Conservation (phyloP, 2,888 invertebrate genomes). For the Julus scanicus region DNA sequence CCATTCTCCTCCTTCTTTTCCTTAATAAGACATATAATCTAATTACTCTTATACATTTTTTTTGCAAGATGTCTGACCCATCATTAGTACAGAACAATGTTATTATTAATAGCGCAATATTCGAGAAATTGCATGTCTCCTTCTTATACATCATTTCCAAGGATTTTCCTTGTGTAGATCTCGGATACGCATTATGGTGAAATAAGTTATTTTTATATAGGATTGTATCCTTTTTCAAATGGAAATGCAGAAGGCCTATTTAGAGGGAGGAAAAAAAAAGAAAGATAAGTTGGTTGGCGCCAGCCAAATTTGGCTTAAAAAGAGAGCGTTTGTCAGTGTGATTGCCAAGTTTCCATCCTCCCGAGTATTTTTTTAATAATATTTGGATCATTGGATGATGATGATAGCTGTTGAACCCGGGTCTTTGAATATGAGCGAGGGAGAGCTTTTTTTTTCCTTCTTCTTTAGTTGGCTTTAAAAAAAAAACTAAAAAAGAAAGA, state of each 20-base stretch:
- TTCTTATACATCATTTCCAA: not conserved
- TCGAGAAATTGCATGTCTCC: not conserved
- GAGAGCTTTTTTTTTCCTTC: not conserved
- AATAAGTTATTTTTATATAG: not conserved
- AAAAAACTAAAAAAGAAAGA: not conserved
- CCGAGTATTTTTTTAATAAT: slow-evolving; percentile 1
- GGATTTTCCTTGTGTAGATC: not conserved
- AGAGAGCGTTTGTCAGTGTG: slow-evolving; percentile 1
- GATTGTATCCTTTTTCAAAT: slow-evolving; percentile 1
- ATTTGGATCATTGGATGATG: slow-evolving; percentile 19
- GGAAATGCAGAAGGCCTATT: not conserved
- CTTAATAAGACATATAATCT: too few relatives aligned
- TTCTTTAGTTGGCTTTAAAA: not conserved
- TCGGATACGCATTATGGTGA: not conserved
- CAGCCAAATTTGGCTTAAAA: slow-evolving; percentile 1
- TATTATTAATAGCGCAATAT: too few relatives aligned
- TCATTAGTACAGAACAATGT: too few relatives aligned
- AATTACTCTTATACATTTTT: too few relatives aligned
- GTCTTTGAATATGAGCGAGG: not conserved
- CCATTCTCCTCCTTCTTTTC: too few relatives aligned
- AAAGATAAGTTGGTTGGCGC: slow-evolving; percentile 11
- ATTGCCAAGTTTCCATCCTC: slow-evolving; percentile 11
- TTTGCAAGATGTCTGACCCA: too few relatives aligned
- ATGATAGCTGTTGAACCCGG: slow-evolving; percentile 2
- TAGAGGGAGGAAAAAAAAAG: not conserved